A percentile compares a stretch with the other conserved stretches of the same genome.
Evolutionary conservation across 2,888 invertebrate genomes (phyloP).

Genomic region (Drosophila macrothrix): DNA sequence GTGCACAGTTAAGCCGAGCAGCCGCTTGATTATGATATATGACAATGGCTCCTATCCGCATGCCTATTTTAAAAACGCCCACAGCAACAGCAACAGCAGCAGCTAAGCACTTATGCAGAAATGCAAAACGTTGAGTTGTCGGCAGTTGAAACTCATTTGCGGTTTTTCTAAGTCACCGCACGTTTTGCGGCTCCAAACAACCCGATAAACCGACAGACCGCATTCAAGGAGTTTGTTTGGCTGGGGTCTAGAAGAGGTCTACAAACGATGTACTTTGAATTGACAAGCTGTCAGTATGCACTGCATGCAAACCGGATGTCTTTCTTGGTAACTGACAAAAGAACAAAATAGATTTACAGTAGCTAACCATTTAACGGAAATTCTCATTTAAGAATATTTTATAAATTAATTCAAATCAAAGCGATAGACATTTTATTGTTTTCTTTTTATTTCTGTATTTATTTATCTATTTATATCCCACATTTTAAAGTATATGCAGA

Average conservation of each 20-base stretch:
- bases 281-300: constrained; percentile 70
- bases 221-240: constrained; percentile 53
- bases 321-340: constrained; percentile 39
- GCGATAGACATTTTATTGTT: background rate
- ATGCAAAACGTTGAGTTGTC: constrained; percentile 62
- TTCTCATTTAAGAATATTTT: background rate
- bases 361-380: constrained; percentile 42
- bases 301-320: constrained; percentile 70
- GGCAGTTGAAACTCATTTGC: constrained; percentile 71
- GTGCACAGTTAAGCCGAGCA: constrained; percentile 50
- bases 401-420: background rate
- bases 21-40: constrained; percentile 73
- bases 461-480: no score
- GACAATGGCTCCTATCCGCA: constrained; percentile 50
- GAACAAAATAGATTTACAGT: constrained; percentile 32
- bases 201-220: constrained; percentile 29
- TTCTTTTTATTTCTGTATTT: no score
- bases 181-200: constrained; percentile 74
- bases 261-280: constrained; percentile 75
- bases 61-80: constrained; percentile 43
- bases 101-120: constrained; percentile 64
- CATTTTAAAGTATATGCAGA: background rate
- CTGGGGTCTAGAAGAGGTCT: constrained; percentile 40
- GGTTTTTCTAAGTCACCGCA: constrained; percentile 73
- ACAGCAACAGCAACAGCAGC: constrained; percentile 32